Evolutionary conservation across 1,140 invertebrate species (phyloP), one percentile per base, ranked within the genome.

Genomic region (Rhyzopertha dominica): DNA sequence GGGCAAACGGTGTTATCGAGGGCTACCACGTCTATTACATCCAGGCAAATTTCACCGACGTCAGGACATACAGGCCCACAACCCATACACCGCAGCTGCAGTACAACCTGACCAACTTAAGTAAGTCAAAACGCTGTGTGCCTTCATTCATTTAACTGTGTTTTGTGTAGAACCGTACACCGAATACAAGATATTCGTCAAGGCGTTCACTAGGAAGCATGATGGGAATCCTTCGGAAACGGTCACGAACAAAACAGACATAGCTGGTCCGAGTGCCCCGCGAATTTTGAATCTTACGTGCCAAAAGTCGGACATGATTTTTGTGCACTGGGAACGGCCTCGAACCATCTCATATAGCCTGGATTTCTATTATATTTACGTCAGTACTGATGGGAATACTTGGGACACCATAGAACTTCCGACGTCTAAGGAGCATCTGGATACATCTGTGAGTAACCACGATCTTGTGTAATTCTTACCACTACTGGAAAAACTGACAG

Each of bases 141-240:
- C 46, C 19, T 49, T 28, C 34, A 20, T 23, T 24, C 9, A 35
- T 43, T 35, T 43, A 23, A n/a, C 9, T 36, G 12, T 12, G 12
- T 16, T 40, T 10, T 18, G 35, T 18, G 43, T 69, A 90, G 86
- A 80, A 59, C 82, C 90, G 14, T 82, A 80, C 60, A 89, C 85
- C 2, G 77, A 86, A 30, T 93, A 93, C 66, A 85, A 84, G 65
- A 81, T 95, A 51, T 90, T 82, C 79, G 81, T 92, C 7, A 85
- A 87, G 59, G 89, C 88, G 10, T 76, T 77, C 56, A 85, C 83
- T 5, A 73, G 70, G 58, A 81, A 80, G 61, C 74, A 84, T 65
- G 83, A 86, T 65, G 84, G 85, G 25, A 78, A 83, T 52, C 70
- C 78, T 17, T 90, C 87, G 5, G 78, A 83, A 49, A 69, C 78